A percentile compares a stretch with the other conserved stretches of the same genome.
phyloP scores from a whole-genome alignment of 92 coral and sea anemone species.

The Zoanthus solanderi region DNA sequence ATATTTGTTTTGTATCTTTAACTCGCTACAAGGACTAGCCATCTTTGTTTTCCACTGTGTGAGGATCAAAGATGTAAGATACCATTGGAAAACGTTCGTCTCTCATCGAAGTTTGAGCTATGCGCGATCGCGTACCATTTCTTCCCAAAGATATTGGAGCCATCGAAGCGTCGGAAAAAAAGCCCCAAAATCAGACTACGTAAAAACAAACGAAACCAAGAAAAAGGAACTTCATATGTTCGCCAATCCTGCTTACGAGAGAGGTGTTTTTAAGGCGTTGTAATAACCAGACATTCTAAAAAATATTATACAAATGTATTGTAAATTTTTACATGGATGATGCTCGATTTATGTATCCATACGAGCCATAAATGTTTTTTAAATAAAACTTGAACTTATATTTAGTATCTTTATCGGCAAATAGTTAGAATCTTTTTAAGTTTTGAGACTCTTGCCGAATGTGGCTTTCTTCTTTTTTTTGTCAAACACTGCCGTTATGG shows the following conservation, averaged over 20 bases:
- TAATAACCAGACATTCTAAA: neutral
- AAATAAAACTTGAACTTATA: too few relatives aligned
- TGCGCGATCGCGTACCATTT: neutral
- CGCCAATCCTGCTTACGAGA: slow-evolving; percentile 6
- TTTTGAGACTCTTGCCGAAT: too few relatives aligned
- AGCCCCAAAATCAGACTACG: neutral
- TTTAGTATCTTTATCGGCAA: too few relatives aligned
- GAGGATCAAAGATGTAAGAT: slow-evolving; percentile 49
- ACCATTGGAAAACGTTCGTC: slow-evolving; percentile 48
- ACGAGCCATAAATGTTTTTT: too few relatives aligned
- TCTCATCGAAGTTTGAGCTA: slow-evolving; percentile 31
- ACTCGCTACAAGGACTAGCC: slow-evolving; percentile 60
- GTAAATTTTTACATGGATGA: too few relatives aligned
- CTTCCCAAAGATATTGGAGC: neutral
- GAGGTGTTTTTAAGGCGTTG: neutral
- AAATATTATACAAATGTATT: neutral
- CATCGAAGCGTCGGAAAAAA: neutral
- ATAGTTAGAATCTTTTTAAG: too few relatives aligned
- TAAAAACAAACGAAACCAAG: neutral
- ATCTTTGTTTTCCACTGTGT: slow-evolving; percentile 65
- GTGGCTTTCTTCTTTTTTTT: too few relatives aligned
- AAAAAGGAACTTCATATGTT: neutral
- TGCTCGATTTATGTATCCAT: too few relatives aligned
- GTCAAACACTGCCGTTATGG: too few relatives aligned
- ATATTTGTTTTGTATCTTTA: slow-evolving; percentile 59